Evolutionary conservation across 2,113 vertebrate genomes (phyloP), one percentile per base, ranked within the genome.

Genomic region (Microtus montanus): DNA sequence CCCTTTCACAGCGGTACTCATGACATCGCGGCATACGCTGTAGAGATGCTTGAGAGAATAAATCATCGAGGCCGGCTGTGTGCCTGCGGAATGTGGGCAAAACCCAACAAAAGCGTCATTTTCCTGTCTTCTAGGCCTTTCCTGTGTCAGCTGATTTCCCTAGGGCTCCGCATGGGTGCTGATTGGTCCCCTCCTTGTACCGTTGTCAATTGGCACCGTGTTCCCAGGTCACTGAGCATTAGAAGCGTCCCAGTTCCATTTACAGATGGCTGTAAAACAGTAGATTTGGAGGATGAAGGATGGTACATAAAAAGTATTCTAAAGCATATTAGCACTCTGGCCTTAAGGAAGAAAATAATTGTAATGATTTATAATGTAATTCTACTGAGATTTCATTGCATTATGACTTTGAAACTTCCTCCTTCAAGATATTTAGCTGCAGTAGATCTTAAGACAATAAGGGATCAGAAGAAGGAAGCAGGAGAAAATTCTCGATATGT

Each of bases 151-250:
- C 49, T 79, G 75, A 44, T 89, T 85, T 68, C 85, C 82, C 88
- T 24, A 3, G 86, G 66, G 63, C 41, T 94, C 64, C 35, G 0
- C 58, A 47, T 66, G 28, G 47, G 54, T 26, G 15, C 38, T 70
- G 94, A 95, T 7, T 61, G 73, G 87, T 87, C 91, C 63, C 85
- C 49, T 92, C 54, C 49, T n/a, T 88, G 68, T 63, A 58, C 86
- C 30, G 7, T 87, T 75, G 86, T 61, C 93, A 28, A 6, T 1
- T 13, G 74, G 49, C 15, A 47, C 92, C 54, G 0, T 47, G 38
- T 84, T 83, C 91, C 68, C 93, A 61, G 91, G 90, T 94, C 93
- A 54, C 58, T 71, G 89, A 89, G 52, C 89, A 70, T 90, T 91
- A 83, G 38, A 30, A 1, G 30, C 0, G 13, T 70, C 38, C 58